phyloP scores from a whole-genome alignment of 2,797 vertebrate species.

The Neostethus bicornis region DNA sequence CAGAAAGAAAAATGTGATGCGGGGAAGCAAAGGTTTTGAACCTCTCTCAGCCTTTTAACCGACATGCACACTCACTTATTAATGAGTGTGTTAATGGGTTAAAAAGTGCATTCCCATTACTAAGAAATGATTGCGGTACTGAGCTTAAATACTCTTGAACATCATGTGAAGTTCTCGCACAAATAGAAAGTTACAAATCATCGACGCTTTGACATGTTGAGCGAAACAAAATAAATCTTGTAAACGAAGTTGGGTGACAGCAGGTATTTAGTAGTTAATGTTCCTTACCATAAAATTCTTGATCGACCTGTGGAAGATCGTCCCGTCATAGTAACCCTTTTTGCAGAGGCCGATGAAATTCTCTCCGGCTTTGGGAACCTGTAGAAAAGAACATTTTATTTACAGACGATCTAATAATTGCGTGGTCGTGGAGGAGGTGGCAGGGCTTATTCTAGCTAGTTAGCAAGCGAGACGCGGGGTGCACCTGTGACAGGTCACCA shows the following conservation, averaged over 20 bases:
- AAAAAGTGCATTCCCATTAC: background rate
- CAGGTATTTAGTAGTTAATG: background rate
- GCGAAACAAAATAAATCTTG: no score
- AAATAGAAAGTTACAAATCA: background rate
- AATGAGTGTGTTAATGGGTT: no score
- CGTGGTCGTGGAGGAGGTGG: no score
- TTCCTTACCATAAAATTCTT: constrained; percentile 93
- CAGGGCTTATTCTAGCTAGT: no score
- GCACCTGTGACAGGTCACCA: no score
- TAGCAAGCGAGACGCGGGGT: no score
- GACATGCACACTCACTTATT: background rate
- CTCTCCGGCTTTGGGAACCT: constrained; percentile 94
- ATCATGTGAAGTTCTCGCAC: background rate
- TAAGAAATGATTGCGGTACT: background rate
- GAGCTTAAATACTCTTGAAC: background rate
- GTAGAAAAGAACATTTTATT: constrained; percentile 8
- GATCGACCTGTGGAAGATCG: constrained; percentile 94
- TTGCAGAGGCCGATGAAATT: constrained; percentile 95
- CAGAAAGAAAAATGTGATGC: background rate
- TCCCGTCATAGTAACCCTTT: constrained; percentile 91
- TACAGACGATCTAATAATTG: accelerated
- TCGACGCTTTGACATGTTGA: background rate
- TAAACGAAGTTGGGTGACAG: no score
- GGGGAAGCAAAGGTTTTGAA: background rate
- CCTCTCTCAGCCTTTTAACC: background rate